These are phyloP conservation scores for Acanthurus lineatus DNA, from an alignment of 2,797 vertebrate species.

Conservation along the genomic window DNA sequence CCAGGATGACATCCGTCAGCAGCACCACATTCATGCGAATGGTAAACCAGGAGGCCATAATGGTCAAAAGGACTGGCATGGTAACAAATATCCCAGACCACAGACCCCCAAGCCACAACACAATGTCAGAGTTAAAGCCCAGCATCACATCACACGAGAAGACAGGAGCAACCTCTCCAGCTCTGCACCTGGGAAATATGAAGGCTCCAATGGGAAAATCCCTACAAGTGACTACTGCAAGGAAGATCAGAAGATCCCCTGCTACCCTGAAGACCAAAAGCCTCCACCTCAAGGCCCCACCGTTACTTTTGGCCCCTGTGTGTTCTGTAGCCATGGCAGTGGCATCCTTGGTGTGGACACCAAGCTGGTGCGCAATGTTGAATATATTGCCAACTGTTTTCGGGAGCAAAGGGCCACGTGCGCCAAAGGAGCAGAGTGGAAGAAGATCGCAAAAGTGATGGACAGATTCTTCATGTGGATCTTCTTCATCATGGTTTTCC, in stretches of 20 bases:
- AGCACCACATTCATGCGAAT: constrained; percentile 61
- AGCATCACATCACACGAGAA: constrained; percentile 77
- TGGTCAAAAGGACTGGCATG: constrained; percentile 40
- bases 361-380: constrained; percentile 89
- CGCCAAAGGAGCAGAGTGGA: constrained; percentile 96
- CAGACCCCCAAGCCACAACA: constrained; percentile 73
- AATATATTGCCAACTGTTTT: constrained; percentile 95
- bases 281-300: constrained; percentile 71
- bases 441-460: constrained; percentile 99
- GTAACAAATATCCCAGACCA: constrained; percentile 57
- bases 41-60: constrained; percentile 62
- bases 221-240: constrained; percentile 73
- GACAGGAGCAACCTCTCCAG: constrained; percentile 63
- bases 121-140: constrained; percentile 66
- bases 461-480: constrained; percentile 99
- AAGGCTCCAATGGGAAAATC: constrained; percentile 71
- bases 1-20: constrained; percentile 60
- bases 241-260: constrained; percentile 67
- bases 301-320: constrained; percentile 79
- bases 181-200: constrained; percentile 68
- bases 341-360: constrained; percentile 64
- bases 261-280: constrained; percentile 78
- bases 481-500: constrained; percentile 97
- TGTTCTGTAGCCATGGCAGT: constrained; percentile 75
- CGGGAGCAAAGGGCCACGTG: constrained; percentile 92